Conservation (phyloP, 2,113 vertebrate genomes). For the Cyanoramphus novaezelandiae region DNA sequence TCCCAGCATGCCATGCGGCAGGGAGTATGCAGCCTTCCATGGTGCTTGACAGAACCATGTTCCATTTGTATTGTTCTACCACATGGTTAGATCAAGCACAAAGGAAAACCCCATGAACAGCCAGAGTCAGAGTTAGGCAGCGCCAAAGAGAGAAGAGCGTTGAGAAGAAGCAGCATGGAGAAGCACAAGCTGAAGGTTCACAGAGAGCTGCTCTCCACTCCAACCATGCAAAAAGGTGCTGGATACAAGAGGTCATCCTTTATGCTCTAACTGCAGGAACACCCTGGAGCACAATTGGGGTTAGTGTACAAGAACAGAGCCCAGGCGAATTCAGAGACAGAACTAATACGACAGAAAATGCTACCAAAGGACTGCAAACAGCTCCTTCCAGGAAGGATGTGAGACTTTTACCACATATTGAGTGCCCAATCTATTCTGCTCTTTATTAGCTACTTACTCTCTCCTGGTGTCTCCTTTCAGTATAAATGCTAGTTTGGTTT, state of each 20-base stretch:
- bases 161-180: conserved; percentile 85
- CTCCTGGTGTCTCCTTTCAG: not conserved
- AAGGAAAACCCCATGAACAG: conserved; percentile 96
- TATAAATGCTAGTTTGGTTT: not conserved
- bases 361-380: not conserved
- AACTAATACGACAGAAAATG: not conserved
- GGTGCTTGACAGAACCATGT: conserved; percentile 99
- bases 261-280: conserved; percentile 46
- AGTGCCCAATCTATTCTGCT: not conserved
- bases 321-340: not conserved
- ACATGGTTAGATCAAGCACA: conserved; percentile 99
- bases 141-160: conserved; percentile 86
- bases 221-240: conserved; percentile 71
- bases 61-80: conserved; percentile 97
- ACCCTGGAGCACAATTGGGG: conserved; percentile 53
- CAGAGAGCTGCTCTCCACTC: conserved; percentile 70
- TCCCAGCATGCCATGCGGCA: conserved; percentile 89
- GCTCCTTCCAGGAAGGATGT: not conserved
- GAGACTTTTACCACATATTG: not conserved
- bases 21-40: conserved; percentile 95
- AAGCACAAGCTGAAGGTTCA: conserved; percentile 81
- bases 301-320: conserved; percentile 65
- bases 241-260: conserved; percentile 60
- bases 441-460: not conserved
- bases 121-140: conserved; percentile 86